phyloP scores from a whole-genome alignment of 2,888 invertebrate species.

The Pollenia griseotomentosa region DNA sequence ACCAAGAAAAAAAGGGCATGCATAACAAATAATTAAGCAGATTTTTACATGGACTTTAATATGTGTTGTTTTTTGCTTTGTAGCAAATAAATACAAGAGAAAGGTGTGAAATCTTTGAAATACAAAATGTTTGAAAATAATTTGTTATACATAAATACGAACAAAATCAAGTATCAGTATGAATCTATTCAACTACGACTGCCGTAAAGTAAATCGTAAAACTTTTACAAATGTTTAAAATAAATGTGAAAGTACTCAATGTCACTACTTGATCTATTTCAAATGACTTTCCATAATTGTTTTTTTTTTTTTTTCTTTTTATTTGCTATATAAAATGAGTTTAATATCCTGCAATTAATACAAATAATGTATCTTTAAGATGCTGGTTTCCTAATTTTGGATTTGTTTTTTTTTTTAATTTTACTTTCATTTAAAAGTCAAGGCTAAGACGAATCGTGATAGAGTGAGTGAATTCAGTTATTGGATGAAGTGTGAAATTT shows the following conservation, averaged over 20 bases:
- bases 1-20: not conserved
- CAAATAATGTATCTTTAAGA: not conserved
- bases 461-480: not conserved
- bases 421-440: constrained; percentile 8
- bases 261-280: constrained; percentile 20
- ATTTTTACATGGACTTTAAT: constrained; percentile 15
- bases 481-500: too few relatives aligned
- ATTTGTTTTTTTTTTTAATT: not conserved
- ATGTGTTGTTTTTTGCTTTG: not conserved
- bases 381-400: constrained; percentile 12
- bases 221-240: constrained; percentile 15
- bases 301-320: not conserved
- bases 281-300: constrained; percentile 36
- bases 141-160: constrained; percentile 27
- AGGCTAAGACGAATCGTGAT: not conserved
- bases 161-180: not conserved
- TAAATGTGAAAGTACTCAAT: constrained; percentile 48
- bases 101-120: constrained; percentile 50
- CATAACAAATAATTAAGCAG: constrained; percentile 6
- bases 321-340: not conserved
- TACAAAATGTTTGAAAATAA: constrained; percentile 1
- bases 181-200: too few relatives aligned
- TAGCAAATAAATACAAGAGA: not conserved
- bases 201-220: constrained; percentile 27
- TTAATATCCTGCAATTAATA: constrained; percentile 29